Conservation (phyloP, 2,888 invertebrate species). For the Hecatera dysodea region DNA sequence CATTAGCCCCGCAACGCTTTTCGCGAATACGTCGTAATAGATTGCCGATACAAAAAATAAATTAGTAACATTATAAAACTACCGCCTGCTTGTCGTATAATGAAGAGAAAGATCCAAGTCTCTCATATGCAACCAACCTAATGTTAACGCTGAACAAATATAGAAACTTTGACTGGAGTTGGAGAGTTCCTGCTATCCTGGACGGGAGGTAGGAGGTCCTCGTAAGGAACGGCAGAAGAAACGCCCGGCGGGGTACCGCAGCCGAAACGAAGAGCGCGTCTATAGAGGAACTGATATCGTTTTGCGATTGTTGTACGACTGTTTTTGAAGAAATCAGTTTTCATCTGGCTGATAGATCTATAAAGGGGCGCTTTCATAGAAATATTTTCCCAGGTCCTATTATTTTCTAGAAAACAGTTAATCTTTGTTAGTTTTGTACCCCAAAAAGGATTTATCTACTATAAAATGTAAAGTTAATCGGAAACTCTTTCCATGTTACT, state of each 20-base stretch:
- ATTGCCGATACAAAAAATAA: no score
- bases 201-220: conserved; percentile 67
- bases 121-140: conserved; percentile 26
- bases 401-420: no score
- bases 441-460: no score
- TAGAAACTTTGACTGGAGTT: conserved; percentile 74
- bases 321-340: not conserved
- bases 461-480: no score
- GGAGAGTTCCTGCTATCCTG: conserved; percentile 78
- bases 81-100: not conserved
- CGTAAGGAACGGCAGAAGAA: conserved; percentile 89
- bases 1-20: no score
- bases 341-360: no score
- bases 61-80: no score
- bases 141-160: conserved; percentile 51
- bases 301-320: conserved; percentile 12
- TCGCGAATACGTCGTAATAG: no score
- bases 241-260: conserved; percentile 80
- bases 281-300: conserved; percentile 25
- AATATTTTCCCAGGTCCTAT: no score
- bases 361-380: no score
- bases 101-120: not conserved
- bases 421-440: no score
- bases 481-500: no score
- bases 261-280: conserved; percentile 59